Evolutionary conservation across 2,888 invertebrate genomes (phyloP).

Genomic region (Hirtodrosophila cameraria): DNA sequence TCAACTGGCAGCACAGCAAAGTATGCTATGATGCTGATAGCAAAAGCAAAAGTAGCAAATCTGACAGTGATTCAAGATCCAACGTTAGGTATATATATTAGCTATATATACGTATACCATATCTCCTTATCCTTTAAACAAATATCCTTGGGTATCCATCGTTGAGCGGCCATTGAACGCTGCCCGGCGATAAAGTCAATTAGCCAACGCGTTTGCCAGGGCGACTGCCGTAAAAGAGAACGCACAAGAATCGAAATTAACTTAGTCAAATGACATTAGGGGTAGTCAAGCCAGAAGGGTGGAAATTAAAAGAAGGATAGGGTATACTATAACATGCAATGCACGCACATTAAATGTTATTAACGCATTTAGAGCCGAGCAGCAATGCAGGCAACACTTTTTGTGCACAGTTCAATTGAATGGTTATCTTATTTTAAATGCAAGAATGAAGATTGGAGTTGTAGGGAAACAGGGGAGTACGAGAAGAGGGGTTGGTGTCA

Average conservation of each 20-base stretch:
- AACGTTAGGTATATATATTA: slow-evolving; percentile 30
- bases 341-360: slow-evolving; percentile 77
- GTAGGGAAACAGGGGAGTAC: neutral
- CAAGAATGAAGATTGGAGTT: neutral
- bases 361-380: slow-evolving; percentile 64
- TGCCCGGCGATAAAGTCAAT: slow-evolving; percentile 69
- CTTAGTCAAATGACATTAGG: slow-evolving; percentile 54
- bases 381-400: slow-evolving; percentile 33
- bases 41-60: slow-evolving; percentile 21
- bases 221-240: slow-evolving; percentile 65
- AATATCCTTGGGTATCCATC: slow-evolving; percentile 18
- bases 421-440: slow-evolving; percentile 72
- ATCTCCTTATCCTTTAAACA: too few relatives aligned
- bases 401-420: slow-evolving; percentile 64
- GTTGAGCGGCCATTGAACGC: slow-evolving; percentile 61
- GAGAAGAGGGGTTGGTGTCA: neutral
- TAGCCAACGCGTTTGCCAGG: slow-evolving; percentile 49
- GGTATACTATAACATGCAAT: slow-evolving; percentile 15
- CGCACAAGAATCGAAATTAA: slow-evolving; percentile 72
- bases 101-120: neutral
- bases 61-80: slow-evolving; percentile 45
- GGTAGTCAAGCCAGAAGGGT: neutral
- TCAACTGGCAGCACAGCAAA: slow-evolving; percentile 50
- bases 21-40: slow-evolving; percentile 35
- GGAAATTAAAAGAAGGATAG: neutral